These are phyloP conservation scores for Neodiprion virginianus DNA, from an alignment of 1,140 invertebrate genomes.

Conservation along the genomic window DNA sequence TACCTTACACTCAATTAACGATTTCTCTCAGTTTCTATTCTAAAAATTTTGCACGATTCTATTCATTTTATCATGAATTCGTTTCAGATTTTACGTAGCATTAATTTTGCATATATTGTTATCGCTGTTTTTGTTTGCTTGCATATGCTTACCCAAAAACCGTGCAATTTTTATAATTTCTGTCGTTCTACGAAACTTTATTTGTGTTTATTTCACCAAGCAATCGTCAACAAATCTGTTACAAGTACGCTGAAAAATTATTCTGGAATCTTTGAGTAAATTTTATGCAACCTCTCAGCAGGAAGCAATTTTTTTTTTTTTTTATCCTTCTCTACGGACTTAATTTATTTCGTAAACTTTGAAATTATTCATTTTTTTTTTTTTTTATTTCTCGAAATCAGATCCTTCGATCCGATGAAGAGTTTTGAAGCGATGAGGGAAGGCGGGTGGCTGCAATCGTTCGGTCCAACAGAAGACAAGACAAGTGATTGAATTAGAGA, in stretches of 20 bases:
- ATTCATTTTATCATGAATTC: too few species aligned
- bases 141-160: too few species aligned
- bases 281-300: neutral
- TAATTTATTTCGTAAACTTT: neutral
- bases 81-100: too few species aligned
- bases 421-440: neutral
- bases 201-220: too few species aligned
- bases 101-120: too few species aligned
- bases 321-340: neutral
- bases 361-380: neutral
- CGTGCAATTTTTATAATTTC: too few species aligned
- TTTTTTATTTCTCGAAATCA: neutral
- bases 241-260: neutral
- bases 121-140: too few species aligned
- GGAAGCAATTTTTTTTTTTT: neutral
- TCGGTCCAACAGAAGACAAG: neutral
- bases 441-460: neutral
- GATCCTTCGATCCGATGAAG: neutral
- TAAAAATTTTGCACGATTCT: too few species aligned
- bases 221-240: too few species aligned
- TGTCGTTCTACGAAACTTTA: too few species aligned
- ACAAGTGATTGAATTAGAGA: neutral
- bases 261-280: neutral
- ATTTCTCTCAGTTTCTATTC: too few species aligned
- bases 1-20: too few species aligned